Base-by-base conservation (phyloP, 2,113 vertebrate genomes). In the Trichomycterus rosablanca region DNA sequence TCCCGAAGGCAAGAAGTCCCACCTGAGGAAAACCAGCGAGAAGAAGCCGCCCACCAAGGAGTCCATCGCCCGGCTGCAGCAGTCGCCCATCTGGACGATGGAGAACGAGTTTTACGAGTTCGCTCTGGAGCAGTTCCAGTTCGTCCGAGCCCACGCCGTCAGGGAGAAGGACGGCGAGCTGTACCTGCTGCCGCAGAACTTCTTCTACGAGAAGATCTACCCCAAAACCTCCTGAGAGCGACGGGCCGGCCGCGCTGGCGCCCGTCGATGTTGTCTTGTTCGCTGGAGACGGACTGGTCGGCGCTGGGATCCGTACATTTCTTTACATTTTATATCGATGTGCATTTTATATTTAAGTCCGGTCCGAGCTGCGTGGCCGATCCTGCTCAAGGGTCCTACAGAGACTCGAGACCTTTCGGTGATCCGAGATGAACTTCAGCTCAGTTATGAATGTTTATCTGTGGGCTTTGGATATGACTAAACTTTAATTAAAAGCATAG, bases 41-140 rank as follows among this genome's bases (percentile, higher is more conserved):
- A 98, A 98, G 84, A 98, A 98, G 74, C 90, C 94, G 15, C 93
- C 95, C 65, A 95, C 93, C 44, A 97, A 94, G 80, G 95, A 98
- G 83, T 97, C 95, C 20, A 93, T 94, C 63, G 89, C 92, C 68
- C 95, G 92, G 77, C 88, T 97, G 39, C 96, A 99, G 78, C 94
- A 97, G 74, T 98, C 96, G 3, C 87, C 89, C 85, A 94, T 99
- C 81, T 99, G 96, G 96, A 99, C 95, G 84, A 97, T 99, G 94
- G 96, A 99, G 80, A 98, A 97, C 3, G 94, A 98, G 80, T 99
- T 99, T 84, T 99, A 99, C 56, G 96, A 99, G 82, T 99, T 99
- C 87, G 93, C 94, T 14, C 81, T 98, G 70, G 96, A 99, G 85
- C 96, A 99, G 81, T 99, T 99, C 84, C 94, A 97, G 76, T 99